A percentile compares a stretch with the other conserved stretches of the same genome.
Conservation (phyloP, 2,888 invertebrate genomes). For the Yponomeuta evonymella region DNA sequence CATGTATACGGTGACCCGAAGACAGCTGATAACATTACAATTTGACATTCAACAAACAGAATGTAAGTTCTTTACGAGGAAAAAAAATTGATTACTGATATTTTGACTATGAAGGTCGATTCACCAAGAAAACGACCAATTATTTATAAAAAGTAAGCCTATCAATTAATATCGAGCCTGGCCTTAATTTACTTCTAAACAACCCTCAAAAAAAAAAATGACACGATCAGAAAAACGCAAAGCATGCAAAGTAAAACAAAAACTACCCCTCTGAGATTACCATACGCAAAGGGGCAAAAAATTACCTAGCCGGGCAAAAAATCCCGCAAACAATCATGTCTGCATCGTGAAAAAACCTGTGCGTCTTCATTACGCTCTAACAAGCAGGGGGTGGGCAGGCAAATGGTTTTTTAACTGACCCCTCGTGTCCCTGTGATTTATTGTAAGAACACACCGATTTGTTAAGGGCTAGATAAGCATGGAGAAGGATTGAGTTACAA, state of each 20-base stretch:
- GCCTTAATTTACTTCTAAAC: neutral
- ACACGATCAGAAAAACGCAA: neutral
- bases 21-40: too few relatives aligned
- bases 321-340: conserved; percentile 35
- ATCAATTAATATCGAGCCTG: neutral
- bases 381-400: conserved; percentile 32
- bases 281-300: neutral
- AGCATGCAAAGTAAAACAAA: conserved; percentile 19
- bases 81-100: too few relatives aligned
- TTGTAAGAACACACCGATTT: conserved; percentile 44
- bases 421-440: conserved; percentile 50
- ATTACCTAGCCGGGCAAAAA: conserved; percentile 26
- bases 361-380: conserved; percentile 36
- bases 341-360: conserved; percentile 22
- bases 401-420: conserved; percentile 64
- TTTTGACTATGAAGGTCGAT: too few relatives aligned
- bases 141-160: neutral
- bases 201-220: neutral
- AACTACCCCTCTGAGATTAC: conserved; percentile 22
- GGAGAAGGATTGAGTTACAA: conserved; percentile 28
- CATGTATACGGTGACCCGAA: too few relatives aligned
- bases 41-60: too few relatives aligned
- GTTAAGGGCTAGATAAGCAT: conserved; percentile 22
- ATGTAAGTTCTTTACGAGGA: too few relatives aligned
- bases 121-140: neutral